phyloP scores from a whole-genome alignment of 2,113 vertebrate species.

The Rostratula benghalensis region DNA sequence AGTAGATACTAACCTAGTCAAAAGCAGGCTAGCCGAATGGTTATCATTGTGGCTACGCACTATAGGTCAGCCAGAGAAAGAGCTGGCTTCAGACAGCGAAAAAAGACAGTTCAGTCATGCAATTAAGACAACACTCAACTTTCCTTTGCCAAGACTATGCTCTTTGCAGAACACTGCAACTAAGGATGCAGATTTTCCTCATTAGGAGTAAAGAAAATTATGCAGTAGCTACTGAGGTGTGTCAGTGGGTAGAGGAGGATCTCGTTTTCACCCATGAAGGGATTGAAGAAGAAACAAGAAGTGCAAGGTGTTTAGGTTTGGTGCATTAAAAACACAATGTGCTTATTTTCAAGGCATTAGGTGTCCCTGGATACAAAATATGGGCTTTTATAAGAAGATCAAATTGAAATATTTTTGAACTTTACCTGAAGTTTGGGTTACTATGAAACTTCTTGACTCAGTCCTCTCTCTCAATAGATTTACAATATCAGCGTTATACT shows the following conservation, averaged over 20 bases:
- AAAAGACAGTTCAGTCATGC: neutral
- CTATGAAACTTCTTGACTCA: neutral
- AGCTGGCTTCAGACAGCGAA: neutral
- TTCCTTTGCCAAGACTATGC: neutral
- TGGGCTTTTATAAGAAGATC: neutral
- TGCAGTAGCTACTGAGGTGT: neutral
- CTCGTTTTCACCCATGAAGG: neutral
- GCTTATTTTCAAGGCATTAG: neutral
- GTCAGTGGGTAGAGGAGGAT: neutral
- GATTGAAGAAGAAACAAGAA: neutral
- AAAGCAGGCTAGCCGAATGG: neutral
- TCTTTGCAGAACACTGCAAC: neutral
- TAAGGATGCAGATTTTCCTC: neutral
- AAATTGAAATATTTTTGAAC: neutral
- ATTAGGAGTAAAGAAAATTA: neutral
- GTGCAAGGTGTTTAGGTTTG: neutral
- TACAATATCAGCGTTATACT: slow-evolving; percentile 38
- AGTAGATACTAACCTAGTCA: neutral
- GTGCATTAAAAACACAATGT: neutral
- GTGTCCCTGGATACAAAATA: neutral
- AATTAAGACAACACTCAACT: neutral
- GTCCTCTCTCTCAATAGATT: slow-evolving; percentile 16
- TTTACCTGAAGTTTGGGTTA: neutral
- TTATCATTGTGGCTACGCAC: neutral
- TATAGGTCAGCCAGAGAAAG: neutral